phyloP scores from a whole-genome alignment of 2,797 vertebrate genomes.

The Sebastes hopkinsi region DNA sequence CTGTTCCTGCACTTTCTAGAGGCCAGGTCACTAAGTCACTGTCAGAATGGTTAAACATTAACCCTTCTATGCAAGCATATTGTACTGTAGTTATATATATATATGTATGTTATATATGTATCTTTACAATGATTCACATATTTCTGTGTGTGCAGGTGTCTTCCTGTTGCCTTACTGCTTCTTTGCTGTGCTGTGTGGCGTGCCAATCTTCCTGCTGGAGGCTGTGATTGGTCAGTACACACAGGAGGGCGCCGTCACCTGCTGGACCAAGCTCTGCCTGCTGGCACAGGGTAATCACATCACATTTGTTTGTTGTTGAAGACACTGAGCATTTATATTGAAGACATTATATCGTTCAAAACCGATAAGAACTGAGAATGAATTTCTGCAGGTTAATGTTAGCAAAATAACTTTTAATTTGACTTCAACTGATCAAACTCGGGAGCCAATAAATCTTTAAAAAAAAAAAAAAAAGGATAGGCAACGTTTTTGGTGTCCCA shows the following conservation, averaged over 20 bases:
- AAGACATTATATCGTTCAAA: not conserved
- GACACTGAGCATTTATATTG: not conserved
- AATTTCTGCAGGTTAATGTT: not conserved
- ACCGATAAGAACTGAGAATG: not conserved
- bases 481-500: too few species aligned
- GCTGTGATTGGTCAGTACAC: slow-evolving; percentile 70
- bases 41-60: too few species aligned
- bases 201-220: slow-evolving; percentile 71
- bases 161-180: slow-evolving; percentile 70
- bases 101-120: too few species aligned
- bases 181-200: slow-evolving; percentile 59
- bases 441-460: not conserved
- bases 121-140: not conserved
- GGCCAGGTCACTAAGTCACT: too few species aligned
- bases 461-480: not conserved
- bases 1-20: too few species aligned
- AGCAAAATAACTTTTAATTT: not conserved
- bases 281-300: slow-evolving; percentile 55
- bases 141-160: slow-evolving; percentile 39
- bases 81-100: too few species aligned
- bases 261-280: slow-evolving; percentile 67
- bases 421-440: not conserved
- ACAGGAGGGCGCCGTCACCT: slow-evolving; percentile 65
- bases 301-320: not conserved
- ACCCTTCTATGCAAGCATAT: too few species aligned